These are phyloP conservation scores for Acrobasis suavella DNA, from an alignment of 2,888 invertebrate species.

Conservation along the genomic window DNA sequence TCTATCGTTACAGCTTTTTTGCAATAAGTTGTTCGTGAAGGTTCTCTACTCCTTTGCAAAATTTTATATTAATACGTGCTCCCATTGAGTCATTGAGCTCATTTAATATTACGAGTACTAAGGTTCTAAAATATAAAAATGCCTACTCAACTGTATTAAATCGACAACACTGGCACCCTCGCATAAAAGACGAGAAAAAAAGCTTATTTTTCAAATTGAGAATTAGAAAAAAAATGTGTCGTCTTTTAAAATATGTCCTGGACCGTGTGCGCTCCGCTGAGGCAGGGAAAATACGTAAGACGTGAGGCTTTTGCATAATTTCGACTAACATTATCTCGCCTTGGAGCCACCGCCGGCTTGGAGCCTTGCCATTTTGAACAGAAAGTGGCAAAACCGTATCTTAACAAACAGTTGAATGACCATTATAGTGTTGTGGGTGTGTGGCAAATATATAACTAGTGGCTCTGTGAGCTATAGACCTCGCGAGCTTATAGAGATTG, in stretches of 20 bases:
- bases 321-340: constrained; percentile 50
- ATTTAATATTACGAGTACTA: background rate
- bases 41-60: no score
- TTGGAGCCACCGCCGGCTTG: constrained; percentile 40
- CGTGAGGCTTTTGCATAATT: constrained; percentile 59
- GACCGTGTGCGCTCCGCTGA: constrained; percentile 39
- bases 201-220: constrained; percentile 22
- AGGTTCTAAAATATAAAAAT: background rate
- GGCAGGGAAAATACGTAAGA: constrained; percentile 49
- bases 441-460: background rate
- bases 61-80: no score
- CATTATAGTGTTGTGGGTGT: constrained; percentile 26
- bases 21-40: no score
- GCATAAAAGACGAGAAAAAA: constrained; percentile 2
- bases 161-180: background rate
- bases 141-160: background rate
- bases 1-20: no score
- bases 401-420: constrained; percentile 30
- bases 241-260: constrained; percentile 46
- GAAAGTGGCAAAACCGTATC: constrained; percentile 31
- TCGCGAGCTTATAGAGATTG: no score
- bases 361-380: constrained; percentile 50
- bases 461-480: no score
- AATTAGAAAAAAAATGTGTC: constrained; percentile 34
- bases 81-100: no score